These are phyloP conservation scores for Cyrtodaria siliqua DNA, from an alignment of 2,888 invertebrate species.

Conservation along the genomic window DNA sequence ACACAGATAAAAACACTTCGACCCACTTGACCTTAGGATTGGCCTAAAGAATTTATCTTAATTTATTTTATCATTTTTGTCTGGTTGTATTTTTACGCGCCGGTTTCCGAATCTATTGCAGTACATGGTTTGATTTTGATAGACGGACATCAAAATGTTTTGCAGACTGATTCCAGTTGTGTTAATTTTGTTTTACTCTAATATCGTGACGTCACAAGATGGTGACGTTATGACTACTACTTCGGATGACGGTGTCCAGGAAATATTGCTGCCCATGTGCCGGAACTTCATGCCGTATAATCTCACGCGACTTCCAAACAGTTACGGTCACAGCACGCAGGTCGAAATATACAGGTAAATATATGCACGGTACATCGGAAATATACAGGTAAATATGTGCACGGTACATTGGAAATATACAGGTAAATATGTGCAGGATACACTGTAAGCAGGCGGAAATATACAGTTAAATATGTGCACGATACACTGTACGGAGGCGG, in stretches of 20 bases:
- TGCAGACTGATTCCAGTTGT: too few relatives aligned
- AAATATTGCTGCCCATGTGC: conserved; percentile 78
- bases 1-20: too few relatives aligned
- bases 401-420: too few relatives aligned
- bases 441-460: conserved; percentile 59
- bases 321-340: conserved; percentile 72
- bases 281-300: conserved; percentile 73
- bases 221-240: conserved; percentile 14
- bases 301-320: conserved; percentile 74
- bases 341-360: conserved; percentile 67
- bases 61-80: too few relatives aligned
- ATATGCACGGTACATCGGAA: too few relatives aligned
- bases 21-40: too few relatives aligned
- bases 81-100: too few relatives aligned
- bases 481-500: too few relatives aligned
- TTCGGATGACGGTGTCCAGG: conserved; percentile 49
- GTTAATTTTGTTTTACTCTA: not conserved
- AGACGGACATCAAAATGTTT: too few relatives aligned
- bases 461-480: conserved; percentile 62
- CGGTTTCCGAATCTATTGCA: too few relatives aligned
- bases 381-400: conserved; percentile 63
- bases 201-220: conserved; percentile 27
- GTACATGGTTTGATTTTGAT: too few relatives aligned
- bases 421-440: conserved; percentile 49
- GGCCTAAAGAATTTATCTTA: too few relatives aligned